phyloP scores from a whole-genome alignment of 2,888 invertebrate species.

The Eupsilia transversa region DNA sequence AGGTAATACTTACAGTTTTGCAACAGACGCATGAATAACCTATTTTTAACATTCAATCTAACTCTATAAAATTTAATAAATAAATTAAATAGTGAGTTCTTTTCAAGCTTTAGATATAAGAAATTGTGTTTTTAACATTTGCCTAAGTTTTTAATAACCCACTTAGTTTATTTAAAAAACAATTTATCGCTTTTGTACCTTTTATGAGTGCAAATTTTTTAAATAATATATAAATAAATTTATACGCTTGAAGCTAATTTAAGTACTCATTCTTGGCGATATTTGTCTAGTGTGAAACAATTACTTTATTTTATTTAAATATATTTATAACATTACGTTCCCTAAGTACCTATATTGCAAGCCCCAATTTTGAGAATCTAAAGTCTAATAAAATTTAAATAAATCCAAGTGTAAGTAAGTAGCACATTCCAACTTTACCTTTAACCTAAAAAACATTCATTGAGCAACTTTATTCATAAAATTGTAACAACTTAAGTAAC shows the following conservation, averaged over 20 bases:
- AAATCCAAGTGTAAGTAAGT: neutral
- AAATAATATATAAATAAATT: too few relatives aligned
- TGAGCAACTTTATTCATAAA: neutral
- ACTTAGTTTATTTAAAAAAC: neutral
- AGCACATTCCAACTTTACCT: neutral
- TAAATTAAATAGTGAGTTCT: constrained; percentile 10
- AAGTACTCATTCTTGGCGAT: neutral
- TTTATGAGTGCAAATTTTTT: too few relatives aligned
- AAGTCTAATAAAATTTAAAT: too few relatives aligned
- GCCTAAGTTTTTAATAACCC: neutral
- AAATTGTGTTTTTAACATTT: neutral
- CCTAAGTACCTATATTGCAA: too few relatives aligned
- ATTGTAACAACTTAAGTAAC: neutral
- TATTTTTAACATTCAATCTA: too few relatives aligned
- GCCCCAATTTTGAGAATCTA: neutral
- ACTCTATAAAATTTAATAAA: too few relatives aligned
- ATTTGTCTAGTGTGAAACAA: neutral
- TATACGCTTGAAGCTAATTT: neutral
- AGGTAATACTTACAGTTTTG: constrained; percentile 14
- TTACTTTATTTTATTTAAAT: neutral
- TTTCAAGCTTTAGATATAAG: neutral
- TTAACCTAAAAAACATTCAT: neutral
- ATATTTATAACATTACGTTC: neutral
- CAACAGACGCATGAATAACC: constrained; percentile 4
- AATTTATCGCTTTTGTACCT: too few relatives aligned